Percentiles rank a stretch among this genome's conserved stretches.
phyloP scores from a whole-genome alignment of 2,797 vertebrate species.

The Macropus fuliginosus region DNA sequence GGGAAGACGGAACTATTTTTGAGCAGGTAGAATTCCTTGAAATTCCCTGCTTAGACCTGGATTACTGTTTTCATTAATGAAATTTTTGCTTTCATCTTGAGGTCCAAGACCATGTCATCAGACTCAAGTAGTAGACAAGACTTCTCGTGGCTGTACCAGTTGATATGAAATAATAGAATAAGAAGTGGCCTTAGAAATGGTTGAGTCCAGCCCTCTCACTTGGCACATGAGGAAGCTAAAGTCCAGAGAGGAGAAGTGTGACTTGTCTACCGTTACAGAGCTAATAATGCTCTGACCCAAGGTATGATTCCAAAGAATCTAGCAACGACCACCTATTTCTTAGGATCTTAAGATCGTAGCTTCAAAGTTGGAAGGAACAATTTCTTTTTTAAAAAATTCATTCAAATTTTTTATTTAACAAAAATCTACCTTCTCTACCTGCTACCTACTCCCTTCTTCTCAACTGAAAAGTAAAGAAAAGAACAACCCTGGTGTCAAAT shows the following conservation, averaged over 20 bases:
- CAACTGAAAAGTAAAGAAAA: neutral
- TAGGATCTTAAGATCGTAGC: neutral
- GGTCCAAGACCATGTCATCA: neutral
- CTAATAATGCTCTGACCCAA: neutral
- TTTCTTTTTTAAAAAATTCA: neutral
- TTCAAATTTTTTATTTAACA: neutral
- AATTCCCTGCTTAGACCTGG: neutral
- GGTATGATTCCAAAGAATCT: neutral
- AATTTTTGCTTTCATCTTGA: neutral
- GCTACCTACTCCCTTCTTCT: neutral
- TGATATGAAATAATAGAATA: neutral
- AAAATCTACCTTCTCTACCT: neutral
- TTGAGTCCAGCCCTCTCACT: neutral
- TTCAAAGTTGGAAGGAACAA: neutral
- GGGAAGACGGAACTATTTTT: neutral
- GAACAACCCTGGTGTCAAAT: neutral
- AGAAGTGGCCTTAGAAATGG: neutral
- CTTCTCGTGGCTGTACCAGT: neutral
- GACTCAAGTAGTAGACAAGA: neutral
- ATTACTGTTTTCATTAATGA: neutral
- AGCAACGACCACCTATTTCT: neutral
- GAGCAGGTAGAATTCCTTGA: slow-evolving; percentile 23
- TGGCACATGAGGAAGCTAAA: neutral
- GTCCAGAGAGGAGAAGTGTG: neutral
- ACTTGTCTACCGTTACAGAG: neutral